A percentile compares a stretch with the other conserved stretches of the same genome.
Evolutionary conservation across 2,888 invertebrate species (phyloP).

Genomic region (Drosophila neutralis): DNA sequence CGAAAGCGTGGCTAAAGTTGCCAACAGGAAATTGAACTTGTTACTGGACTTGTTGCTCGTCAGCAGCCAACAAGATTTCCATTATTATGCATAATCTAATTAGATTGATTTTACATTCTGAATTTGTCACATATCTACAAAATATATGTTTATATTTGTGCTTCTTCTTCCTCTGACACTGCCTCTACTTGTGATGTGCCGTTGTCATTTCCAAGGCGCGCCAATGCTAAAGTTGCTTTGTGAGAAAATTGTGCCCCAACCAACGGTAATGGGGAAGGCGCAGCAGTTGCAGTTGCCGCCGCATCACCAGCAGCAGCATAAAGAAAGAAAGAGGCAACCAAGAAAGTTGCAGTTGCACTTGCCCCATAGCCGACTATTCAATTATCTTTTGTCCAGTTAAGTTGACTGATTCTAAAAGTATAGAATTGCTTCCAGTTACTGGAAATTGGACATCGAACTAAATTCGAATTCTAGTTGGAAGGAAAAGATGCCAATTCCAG

Average conservation of each 20-base stretch:
- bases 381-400: conserved; percentile 4
- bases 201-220: conserved; percentile 77
- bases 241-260: conserved; percentile 79
- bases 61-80: neutral
- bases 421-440: neutral
- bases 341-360: conserved; percentile 7
- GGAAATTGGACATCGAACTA: neutral
- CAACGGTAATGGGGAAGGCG: conserved; percentile 68
- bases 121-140: conserved; percentile 6
- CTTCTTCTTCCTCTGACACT: conserved; percentile 4
- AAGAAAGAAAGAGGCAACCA: conserved; percentile 13
- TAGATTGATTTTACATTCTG: conserved; percentile 1
- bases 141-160: neutral
- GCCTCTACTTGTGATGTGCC: conserved; percentile 37
- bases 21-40: conserved; percentile 47
- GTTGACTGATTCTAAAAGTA: neutral
- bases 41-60: conserved; percentile 5
- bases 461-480: neutral
- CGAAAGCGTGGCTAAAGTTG: conserved; percentile 39
- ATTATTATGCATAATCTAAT: conserved; percentile 5
- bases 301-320: conserved; percentile 15
- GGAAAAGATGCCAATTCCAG: neutral
- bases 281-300: conserved; percentile 14
- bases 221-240: conserved; percentile 61
- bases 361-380: neutral